Percentiles rank a stretch among this genome's conserved stretches.
These are phyloP conservation scores for Scaeva pyrastri DNA, from an alignment of 2,888 invertebrate genomes.

Conservation along the genomic window DNA sequence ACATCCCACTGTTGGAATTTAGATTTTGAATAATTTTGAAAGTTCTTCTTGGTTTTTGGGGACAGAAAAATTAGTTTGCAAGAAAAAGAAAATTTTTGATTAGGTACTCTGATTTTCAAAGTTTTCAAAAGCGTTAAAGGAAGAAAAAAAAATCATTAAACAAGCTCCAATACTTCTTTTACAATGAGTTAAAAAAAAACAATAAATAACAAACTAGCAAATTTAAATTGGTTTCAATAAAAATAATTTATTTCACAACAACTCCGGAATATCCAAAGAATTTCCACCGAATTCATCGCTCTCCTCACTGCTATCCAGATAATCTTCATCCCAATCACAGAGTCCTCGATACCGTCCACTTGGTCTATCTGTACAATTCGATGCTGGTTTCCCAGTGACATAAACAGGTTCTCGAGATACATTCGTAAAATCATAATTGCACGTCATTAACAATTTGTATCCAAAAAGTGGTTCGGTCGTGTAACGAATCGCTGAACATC, in stretches of 20 bases:
- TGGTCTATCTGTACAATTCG: slow-evolving; percentile 78
- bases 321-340: slow-evolving; percentile 80
- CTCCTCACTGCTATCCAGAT: slow-evolving; percentile 79
- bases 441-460: slow-evolving; percentile 80
- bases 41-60: too few species aligned
- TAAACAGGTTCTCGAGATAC: slow-evolving; percentile 81
- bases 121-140: too few species aligned
- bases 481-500: slow-evolving; percentile 81
- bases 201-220: neutral
- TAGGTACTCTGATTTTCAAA: too few species aligned
- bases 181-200: neutral
- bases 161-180: neutral
- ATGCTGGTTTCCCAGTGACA: slow-evolving; percentile 79
- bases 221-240: neutral
- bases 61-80: too few species aligned
- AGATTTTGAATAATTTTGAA: too few species aligned
- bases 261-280: slow-evolving; percentile 76
- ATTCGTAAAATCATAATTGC: slow-evolving; percentile 82
- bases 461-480: slow-evolving; percentile 60
- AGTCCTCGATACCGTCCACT: slow-evolving; percentile 80
- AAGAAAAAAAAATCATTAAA: too few species aligned
- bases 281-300: slow-evolving; percentile 77
- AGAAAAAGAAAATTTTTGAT: too few species aligned
- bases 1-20: too few species aligned
- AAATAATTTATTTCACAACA: slow-evolving; percentile 41